Conservation (phyloP, 2,113 vertebrate species). For the Lagopus muta region DNA sequence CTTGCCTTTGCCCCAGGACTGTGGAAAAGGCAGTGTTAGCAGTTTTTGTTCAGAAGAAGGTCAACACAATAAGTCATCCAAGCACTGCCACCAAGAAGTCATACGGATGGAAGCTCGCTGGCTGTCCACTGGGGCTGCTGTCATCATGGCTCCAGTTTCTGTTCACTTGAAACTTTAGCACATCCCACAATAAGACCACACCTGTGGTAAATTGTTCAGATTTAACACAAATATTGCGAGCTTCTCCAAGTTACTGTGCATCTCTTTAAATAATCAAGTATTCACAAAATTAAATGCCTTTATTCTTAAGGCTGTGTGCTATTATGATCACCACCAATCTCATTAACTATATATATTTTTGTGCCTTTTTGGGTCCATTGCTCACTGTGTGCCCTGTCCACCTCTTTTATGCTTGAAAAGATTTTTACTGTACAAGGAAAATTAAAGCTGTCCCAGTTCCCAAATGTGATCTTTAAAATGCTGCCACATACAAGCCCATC, state of each 20-base stretch:
- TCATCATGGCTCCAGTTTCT: neutral
- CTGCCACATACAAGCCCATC: neutral
- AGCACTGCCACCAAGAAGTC: fast-evolving
- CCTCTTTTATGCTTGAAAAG: conserved; percentile 33
- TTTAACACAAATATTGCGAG: neutral
- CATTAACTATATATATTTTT: neutral
- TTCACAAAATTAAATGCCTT: neutral
- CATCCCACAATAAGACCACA: neutral
- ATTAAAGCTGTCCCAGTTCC: conserved; percentile 9
- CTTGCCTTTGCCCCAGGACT: conserved; percentile 16
- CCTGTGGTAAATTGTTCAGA: neutral
- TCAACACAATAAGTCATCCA: conserved; percentile 16
- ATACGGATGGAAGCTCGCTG: neutral
- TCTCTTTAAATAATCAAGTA: neutral
- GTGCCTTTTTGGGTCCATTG: neutral
- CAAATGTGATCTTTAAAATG: neutral
- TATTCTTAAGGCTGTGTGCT: neutral
- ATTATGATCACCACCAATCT: neutral
- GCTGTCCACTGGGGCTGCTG: neutral
- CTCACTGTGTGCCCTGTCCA: neutral
- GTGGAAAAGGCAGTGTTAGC: conserved; percentile 33
- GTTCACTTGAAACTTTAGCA: neutral
- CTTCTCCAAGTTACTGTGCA: neutral
- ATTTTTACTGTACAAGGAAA: neutral
- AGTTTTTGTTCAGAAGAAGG: conserved; percentile 31